These are phyloP conservation scores for Myanophis thanlyinensis DNA, from an alignment of 2,113 vertebrate species.

Conservation along the genomic window DNA sequence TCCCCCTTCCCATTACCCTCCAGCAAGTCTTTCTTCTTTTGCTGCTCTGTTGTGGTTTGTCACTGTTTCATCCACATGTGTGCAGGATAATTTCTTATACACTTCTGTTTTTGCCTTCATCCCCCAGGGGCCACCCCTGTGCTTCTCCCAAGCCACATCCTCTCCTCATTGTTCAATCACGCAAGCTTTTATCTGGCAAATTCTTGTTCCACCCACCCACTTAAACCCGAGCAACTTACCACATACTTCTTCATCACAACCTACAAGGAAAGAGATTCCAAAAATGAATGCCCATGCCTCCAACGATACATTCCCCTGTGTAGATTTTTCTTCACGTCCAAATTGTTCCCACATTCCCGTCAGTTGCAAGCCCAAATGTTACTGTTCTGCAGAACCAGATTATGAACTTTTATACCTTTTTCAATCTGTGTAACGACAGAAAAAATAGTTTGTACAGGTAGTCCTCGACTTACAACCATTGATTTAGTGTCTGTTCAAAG, in stretches of 20 bases:
- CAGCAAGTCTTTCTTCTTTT: background rate
- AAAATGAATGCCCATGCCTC: background rate
- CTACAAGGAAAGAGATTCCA: background rate
- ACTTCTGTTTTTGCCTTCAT: background rate
- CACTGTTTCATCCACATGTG: background rate
- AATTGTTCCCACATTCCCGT: background rate
- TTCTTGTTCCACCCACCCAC: background rate
- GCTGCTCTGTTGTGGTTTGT: background rate
- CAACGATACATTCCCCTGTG: background rate
- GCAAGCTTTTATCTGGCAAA: background rate
- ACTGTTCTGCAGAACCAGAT: background rate
- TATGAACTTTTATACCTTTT: background rate
- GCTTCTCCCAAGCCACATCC: background rate
- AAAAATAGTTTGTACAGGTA: background rate
- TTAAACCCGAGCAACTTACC: conserved; percentile 4
- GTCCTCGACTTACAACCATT: background rate
- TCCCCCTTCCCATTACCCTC: background rate
- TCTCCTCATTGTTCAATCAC: background rate
- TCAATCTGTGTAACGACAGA: background rate
- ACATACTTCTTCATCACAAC: background rate
- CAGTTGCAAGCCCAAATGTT: background rate
- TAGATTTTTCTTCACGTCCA: background rate
- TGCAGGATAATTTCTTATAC: background rate
- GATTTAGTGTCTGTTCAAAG: background rate
- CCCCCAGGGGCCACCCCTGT: background rate